Evolutionary conservation across 2,888 invertebrate species (phyloP).

Genomic region (Cosmia pyralina): DNA sequence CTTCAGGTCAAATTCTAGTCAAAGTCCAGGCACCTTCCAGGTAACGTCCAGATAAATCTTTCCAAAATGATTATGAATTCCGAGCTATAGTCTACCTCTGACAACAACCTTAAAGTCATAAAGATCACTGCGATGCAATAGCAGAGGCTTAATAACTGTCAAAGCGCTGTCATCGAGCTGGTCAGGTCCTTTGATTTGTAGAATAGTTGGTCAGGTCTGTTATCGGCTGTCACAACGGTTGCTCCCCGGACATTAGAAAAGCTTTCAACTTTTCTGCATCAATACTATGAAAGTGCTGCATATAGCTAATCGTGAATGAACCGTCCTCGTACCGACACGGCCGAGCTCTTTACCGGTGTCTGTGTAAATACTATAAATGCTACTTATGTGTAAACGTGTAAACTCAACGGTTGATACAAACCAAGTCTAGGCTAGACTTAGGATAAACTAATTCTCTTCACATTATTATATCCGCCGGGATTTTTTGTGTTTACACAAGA

Average conservation of each 20-base stretch:
- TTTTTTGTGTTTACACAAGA: conserved; percentile 22
- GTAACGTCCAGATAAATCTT: not conserved
- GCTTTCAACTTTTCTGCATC: conserved; percentile 1
- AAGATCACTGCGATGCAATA: no score
- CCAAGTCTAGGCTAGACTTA: conserved; percentile 13
- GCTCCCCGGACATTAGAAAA: not conserved
- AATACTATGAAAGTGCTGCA: not conserved
- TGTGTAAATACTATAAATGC: conserved; percentile 11
- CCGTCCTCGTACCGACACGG: conserved; percentile 27
- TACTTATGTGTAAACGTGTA: not conserved
- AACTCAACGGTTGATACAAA: conserved; percentile 2
- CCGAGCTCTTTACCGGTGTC: conserved; percentile 12
- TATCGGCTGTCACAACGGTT: no score
- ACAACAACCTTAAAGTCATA: no score
- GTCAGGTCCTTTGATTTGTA: no score
- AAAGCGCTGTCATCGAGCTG: no score
- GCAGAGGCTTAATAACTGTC: no score
- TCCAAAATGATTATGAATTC: not conserved
- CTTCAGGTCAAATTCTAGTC: not conserved
- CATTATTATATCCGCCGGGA: not conserved
- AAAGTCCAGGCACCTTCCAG: not conserved
- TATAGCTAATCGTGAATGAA: conserved; percentile 20
- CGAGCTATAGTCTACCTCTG: no score
- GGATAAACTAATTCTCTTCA: conserved; percentile 15
- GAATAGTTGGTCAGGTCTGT: not conserved